These are phyloP conservation scores for Triops longicaudatus DNA, from an alignment of 1,140 invertebrate species.

Conservation along the genomic window DNA sequence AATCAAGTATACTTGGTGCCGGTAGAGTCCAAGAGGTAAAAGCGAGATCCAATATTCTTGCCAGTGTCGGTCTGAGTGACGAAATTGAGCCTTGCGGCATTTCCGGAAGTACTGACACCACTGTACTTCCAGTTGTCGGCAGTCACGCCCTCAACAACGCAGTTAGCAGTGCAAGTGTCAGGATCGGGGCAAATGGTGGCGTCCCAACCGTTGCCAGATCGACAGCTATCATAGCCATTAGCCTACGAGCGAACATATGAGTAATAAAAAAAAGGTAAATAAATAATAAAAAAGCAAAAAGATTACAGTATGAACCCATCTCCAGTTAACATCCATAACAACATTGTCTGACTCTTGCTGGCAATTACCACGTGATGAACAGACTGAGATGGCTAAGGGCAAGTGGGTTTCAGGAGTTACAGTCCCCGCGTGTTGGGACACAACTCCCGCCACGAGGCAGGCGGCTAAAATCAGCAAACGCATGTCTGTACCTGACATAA, in stretches of 20 bases:
- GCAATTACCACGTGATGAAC: constrained; percentile 28
- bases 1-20: constrained; percentile 15
- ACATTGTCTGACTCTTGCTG: constrained; percentile 20
- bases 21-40: constrained; percentile 31
- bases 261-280: neutral
- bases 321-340: constrained; percentile 30
- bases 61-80: constrained; percentile 28
- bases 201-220: constrained; percentile 31
- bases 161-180: constrained; percentile 32
- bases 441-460: constrained; percentile 25
- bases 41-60: constrained; percentile 30
- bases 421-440: constrained; percentile 29
- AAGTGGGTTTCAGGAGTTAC: constrained; percentile 25
- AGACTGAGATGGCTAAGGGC: constrained; percentile 27
- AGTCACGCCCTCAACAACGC: constrained; percentile 30
- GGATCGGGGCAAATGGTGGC: constrained; percentile 30
- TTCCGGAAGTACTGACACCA: constrained; percentile 27
- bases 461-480: constrained; percentile 22
- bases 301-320: constrained; percentile 31
- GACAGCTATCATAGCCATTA: constrained; percentile 29
- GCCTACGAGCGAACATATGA: neutral
- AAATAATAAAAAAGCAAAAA: neutral
- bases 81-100: constrained; percentile 24
- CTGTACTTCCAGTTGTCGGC: constrained; percentile 30
- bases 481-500: neutral